Percentiles rank a stretch among this genome's conserved stretches.
Evolutionary conservation across 2,888 invertebrate species (phyloP).

Genomic region (Homarus gammarus): DNA sequence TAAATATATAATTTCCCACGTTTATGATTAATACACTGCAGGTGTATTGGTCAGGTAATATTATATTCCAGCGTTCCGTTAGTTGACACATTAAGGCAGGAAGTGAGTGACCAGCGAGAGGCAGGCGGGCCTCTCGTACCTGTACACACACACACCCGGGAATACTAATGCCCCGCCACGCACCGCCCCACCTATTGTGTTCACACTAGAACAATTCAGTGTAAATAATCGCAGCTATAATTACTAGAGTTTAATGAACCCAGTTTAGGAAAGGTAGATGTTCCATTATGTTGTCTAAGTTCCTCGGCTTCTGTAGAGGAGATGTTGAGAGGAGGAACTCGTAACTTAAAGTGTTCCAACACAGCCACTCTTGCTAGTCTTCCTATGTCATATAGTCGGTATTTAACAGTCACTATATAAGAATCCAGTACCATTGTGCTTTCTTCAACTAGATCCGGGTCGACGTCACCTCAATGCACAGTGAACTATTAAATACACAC

Average conservation of each 20-base stretch:
- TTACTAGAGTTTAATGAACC: conserved; percentile 22
- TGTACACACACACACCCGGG: neutral
- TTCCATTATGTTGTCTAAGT: neutral
- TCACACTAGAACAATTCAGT: conserved; percentile 27
- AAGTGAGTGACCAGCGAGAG: conserved; percentile 15
- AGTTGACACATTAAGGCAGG: conserved; percentile 34
- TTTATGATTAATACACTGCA: no score
- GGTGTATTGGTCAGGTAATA: neutral
- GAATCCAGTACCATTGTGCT: no score
- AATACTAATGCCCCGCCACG: conserved; percentile 16
- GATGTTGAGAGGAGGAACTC: neutral
- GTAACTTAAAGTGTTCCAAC: no score
- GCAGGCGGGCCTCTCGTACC: neutral
- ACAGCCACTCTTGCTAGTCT: no score
- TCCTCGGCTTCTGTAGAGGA: neutral
- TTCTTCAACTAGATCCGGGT: no score
- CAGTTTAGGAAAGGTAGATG: conserved; percentile 7
- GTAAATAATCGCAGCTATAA: conserved; percentile 32
- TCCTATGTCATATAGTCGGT: no score
- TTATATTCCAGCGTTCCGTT: conserved; percentile 7
- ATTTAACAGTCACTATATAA: no score
- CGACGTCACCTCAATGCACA: no score
- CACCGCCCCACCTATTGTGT: conserved; percentile 34
- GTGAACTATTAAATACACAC: no score
- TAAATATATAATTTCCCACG: no score